Conservation (phyloP, 2,797 vertebrate species). For the Pempheris klunzingeri region DNA sequence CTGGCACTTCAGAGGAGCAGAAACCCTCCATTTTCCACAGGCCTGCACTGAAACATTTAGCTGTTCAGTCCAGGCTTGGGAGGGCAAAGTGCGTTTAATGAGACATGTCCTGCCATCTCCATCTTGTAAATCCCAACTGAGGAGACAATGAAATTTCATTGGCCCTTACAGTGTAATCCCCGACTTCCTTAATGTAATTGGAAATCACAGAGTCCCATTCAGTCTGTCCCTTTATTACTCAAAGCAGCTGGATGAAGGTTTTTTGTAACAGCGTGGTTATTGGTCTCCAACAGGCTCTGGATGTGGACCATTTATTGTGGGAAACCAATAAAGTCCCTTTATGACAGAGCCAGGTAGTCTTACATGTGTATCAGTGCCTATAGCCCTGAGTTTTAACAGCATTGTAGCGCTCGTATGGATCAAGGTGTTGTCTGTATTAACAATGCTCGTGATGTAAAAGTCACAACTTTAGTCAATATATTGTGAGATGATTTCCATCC, state of each 20-base stretch:
- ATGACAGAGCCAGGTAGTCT: slow-evolving; percentile 47
- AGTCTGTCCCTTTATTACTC: slow-evolving; percentile 70
- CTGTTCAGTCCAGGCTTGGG: slow-evolving; percentile 31
- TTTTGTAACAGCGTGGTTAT: slow-evolving; percentile 51
- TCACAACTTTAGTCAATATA: slow-evolving; percentile 13
- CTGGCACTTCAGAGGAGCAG: slow-evolving; percentile 42
- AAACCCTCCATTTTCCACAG: slow-evolving; percentile 49
- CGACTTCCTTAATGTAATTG: slow-evolving; percentile 76
- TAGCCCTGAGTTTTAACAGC: slow-evolving; percentile 53
- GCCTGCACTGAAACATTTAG: slow-evolving; percentile 43
- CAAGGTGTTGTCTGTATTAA: slow-evolving; percentile 29
- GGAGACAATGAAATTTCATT: slow-evolving; percentile 77
- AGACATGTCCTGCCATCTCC: slow-evolving; percentile 69
- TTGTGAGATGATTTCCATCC: slow-evolving; percentile 31
- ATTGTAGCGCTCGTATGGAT: slow-evolving; percentile 50
- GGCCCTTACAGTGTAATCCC: slow-evolving; percentile 71
- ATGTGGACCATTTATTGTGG: slow-evolving; percentile 64
- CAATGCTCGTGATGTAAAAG: slow-evolving; percentile 6
- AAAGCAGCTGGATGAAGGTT: slow-evolving; percentile 53
- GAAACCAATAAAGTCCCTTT: slow-evolving; percentile 70
- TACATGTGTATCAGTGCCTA: slow-evolving; percentile 32
- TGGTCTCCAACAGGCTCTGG: slow-evolving; percentile 52
- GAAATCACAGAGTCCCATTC: slow-evolving; percentile 69
- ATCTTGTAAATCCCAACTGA: slow-evolving; percentile 74
- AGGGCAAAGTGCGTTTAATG: slow-evolving; percentile 72